phyloP scores from a whole-genome alignment of 1,140 invertebrate species.

The Neuroterus valhalla region DNA sequence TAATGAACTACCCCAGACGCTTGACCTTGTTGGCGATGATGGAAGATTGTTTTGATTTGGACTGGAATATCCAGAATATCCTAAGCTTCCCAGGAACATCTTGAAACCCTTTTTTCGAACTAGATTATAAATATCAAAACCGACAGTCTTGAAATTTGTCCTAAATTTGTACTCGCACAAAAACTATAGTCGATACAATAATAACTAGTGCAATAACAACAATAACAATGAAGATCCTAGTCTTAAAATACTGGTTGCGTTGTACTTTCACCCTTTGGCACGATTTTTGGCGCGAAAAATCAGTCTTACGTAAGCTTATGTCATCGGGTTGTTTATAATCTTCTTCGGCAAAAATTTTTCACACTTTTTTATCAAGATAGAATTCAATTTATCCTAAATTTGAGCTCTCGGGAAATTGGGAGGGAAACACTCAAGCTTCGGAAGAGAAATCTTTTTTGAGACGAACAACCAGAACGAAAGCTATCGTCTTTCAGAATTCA shows the following conservation, averaged over 20 bases:
- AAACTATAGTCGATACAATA: background rate
- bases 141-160: background rate
- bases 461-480: background rate
- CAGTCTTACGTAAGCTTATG: conserved; percentile 35
- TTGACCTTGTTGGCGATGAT: conserved; percentile 60
- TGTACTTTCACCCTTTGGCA: conserved; percentile 37
- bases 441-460: background rate
- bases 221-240: conserved; percentile 24
- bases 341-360: background rate
- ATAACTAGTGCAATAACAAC: background rate
- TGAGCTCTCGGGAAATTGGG: no score
- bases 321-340: background rate
- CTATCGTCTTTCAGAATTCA: conserved; percentile 3
- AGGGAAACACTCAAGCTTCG: background rate
- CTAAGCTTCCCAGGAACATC: conserved; percentile 66
- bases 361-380: no score
- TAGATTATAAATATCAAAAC: background rate
- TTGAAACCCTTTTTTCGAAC: conserved; percentile 47
- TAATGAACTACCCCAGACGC: conserved; percentile 61
- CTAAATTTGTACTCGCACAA: background rate
- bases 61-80: conserved; percentile 59
- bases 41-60: conserved; percentile 60
- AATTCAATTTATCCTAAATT: no score
- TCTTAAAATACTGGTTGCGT: conserved; percentile 32
- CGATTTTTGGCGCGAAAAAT: conserved; percentile 35